Conservation (phyloP, 2,888 invertebrate species). For the Suillia variegata region DNA sequence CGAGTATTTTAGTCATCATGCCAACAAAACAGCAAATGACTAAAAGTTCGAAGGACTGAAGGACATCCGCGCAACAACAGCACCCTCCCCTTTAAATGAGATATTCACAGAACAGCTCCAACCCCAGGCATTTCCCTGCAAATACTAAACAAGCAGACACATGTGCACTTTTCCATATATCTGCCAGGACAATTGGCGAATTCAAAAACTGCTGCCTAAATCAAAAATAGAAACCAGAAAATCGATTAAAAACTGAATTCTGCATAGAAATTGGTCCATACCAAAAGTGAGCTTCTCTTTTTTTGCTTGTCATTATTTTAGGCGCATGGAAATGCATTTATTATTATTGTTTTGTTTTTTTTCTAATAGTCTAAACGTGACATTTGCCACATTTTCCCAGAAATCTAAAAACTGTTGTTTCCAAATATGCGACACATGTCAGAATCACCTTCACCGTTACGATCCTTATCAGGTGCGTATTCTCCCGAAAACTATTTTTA, state of each 20-base stretch:
- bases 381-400: neutral
- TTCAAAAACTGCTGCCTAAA: neutral
- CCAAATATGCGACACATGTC: slow-evolving; percentile 59
- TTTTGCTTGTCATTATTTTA: too few species aligned
- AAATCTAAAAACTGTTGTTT: too few species aligned
- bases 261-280: slow-evolving; percentile 21
- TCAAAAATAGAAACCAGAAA: slow-evolving; percentile 20
- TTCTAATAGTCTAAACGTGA: neutral
- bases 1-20: too few species aligned
- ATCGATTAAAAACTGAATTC: slow-evolving; percentile 26
- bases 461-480: slow-evolving; percentile 57
- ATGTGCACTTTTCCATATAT: slow-evolving; percentile 27
- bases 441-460: slow-evolving; percentile 59
- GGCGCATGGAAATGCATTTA: neutral
- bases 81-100: too few species aligned
- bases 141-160: slow-evolving; percentile 7
- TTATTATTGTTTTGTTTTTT: slow-evolving; percentile 22
- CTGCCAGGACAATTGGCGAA: slow-evolving; percentile 27
- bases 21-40: too few species aligned
- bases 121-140: neutral
- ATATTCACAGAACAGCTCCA: too few species aligned
- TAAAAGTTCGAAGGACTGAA: too few species aligned
- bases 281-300: too few species aligned
- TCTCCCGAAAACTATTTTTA: too few species aligned
- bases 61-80: neutral